Evolutionary conservation across 2,888 invertebrate genomes (phyloP).

Genomic region (Caenorhabditis sp.): DNA sequence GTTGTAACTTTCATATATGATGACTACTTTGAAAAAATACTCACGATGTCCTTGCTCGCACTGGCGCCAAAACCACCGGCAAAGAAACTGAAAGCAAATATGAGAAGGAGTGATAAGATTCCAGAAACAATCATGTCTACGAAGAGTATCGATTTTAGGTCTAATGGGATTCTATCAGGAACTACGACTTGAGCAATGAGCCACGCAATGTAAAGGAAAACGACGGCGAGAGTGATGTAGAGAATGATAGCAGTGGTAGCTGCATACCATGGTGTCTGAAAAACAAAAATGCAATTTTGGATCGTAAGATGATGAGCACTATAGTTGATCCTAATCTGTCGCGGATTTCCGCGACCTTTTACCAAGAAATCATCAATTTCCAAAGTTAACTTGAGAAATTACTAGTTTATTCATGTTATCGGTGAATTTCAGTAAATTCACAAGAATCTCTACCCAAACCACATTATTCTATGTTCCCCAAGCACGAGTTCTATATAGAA

Average conservation of each 20-base stretch:
- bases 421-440: too few species aligned
- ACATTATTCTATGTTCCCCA: too few species aligned
- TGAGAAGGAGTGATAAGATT: conserved; percentile 18
- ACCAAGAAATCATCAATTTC: too few species aligned
- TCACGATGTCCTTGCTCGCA: conserved; percentile 2
- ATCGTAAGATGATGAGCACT: too few species aligned
- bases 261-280: background rate
- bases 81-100: conserved; percentile 29
- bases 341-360: too few species aligned
- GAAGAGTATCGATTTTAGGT: conserved; percentile 26
- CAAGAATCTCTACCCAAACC: too few species aligned
- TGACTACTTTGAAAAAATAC: background rate
- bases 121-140: conserved; percentile 22
- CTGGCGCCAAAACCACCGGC: conserved; percentile 31
- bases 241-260: background rate
- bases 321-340: too few species aligned
- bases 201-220: background rate
- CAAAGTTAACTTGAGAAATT: too few species aligned
- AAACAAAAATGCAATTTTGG: background rate
- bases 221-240: background rate
- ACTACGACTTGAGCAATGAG: conserved; percentile 3
- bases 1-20: background rate
- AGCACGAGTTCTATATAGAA: too few species aligned
- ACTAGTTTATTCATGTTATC: too few species aligned
- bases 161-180: conserved; percentile 21